Evolutionary conservation across 2,797 vertebrate genomes (phyloP), one percentile per base, ranked within the genome.

Genomic region (Kryptopterus vitreolus): DNA sequence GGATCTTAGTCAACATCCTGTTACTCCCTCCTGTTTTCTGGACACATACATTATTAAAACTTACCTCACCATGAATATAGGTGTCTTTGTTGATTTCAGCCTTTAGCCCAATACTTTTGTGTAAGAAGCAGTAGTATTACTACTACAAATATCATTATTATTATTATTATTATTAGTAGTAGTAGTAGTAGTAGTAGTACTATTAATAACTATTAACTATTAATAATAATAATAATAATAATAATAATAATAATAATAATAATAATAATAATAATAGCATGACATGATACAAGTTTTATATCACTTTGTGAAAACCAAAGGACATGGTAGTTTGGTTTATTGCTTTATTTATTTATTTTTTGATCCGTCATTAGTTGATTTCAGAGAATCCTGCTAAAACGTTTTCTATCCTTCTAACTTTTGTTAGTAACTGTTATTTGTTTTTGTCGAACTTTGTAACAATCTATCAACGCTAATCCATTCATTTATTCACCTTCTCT

Each of bases 1-100:
- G 58, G 48, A 46, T 43, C 58, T 82, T 82, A 58, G 48, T 77
- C 75, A 82, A 72, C 68, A 82, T 82, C 80, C 80, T 69, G 24
- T 75, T 62, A 68, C 26, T 35, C 35, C 12, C 13, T 31, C 10
- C 9, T 22, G 10, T 55, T 78, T 31, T 38, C 52, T 43, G 38
- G 50, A 76, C n/a, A 62, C 55, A 68, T 7, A 53, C 31, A 43
- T 26, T 16, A 68, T 43, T 9, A 33, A 65, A 9, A 38, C 46
- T 76, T 77, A 72, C 75, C 35, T 53, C 75, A 77, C 57, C 16
- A 38, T 77, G 16, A 18, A 61, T 71, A 46, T 11, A 59, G 5
- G 24, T 52, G 12, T 12, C 58, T 77, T 72, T 77, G 70, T 35
- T 72, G 50, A 72, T 35, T 73, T 57, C 52, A 73, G n/a, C 12